Evolutionary conservation across 2,797 vertebrate genomes (phyloP).

Genomic region (Lepus oiostolus): DNA sequence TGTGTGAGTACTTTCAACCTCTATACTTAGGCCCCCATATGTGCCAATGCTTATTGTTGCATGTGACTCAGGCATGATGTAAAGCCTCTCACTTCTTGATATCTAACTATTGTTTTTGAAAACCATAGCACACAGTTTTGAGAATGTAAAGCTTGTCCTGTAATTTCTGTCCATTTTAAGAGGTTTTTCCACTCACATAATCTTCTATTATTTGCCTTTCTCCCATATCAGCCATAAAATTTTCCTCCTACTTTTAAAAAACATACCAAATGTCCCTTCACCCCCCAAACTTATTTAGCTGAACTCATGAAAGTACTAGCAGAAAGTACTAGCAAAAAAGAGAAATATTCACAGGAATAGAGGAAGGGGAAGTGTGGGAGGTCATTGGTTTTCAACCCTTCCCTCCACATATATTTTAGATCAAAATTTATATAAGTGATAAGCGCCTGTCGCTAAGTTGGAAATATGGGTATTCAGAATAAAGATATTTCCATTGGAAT

Average conservation of each 20-base stretch:
- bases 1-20: background rate
- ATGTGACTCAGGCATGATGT: background rate
- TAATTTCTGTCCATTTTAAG: slow-evolving; percentile 53
- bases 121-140: background rate
- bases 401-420: background rate
- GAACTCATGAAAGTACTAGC: slow-evolving; percentile 18
- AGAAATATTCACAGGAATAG: background rate
- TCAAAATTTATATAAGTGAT: slow-evolving; percentile 33
- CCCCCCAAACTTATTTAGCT: background rate
- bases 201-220: background rate
- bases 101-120: slow-evolving; percentile 43
- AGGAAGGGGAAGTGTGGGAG: background rate
- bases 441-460: slow-evolving; percentile 26
- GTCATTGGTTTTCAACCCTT: background rate
- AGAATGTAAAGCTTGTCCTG: background rate
- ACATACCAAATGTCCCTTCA: background rate
- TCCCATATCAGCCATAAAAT: background rate
- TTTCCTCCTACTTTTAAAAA: slow-evolving; percentile 51
- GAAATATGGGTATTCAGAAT: slow-evolving; percentile 49
- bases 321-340: background rate
- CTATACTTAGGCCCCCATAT: background rate
- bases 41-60: background rate
- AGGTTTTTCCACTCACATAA: background rate
- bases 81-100: background rate
- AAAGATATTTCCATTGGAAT: slow-evolving; percentile 47